Conservation (phyloP, 2,797 vertebrate genomes). For the Pseudochirops corinnae region DNA sequence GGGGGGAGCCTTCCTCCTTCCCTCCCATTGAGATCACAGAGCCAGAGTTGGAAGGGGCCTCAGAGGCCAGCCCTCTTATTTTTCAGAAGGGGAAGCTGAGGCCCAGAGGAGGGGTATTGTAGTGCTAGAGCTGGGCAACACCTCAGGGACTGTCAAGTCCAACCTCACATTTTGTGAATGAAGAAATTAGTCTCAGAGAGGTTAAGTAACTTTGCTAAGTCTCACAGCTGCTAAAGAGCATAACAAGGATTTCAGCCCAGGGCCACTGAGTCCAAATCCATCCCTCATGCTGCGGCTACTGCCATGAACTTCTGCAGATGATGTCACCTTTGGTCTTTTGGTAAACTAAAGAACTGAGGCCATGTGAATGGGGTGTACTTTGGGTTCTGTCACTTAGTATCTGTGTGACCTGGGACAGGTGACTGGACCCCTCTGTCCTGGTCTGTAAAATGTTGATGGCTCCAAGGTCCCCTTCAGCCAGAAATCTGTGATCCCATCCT, state of each 20-base stretch:
- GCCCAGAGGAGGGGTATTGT: neutral
- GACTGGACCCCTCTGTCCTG: neutral
- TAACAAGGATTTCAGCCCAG: neutral
- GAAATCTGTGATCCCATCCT: neutral
- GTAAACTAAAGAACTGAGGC: neutral
- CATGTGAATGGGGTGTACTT: neutral
- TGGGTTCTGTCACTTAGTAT: neutral
- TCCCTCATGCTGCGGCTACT: neutral
- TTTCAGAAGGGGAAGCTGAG: neutral
- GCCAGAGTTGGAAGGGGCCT: neutral
- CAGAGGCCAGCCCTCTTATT: neutral
- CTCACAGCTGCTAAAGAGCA: neutral
- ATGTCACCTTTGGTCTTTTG: neutral
- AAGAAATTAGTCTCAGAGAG: neutral
- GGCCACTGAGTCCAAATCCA: neutral
- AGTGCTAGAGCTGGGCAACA: neutral
- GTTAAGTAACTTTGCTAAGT: neutral
- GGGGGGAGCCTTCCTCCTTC: neutral
- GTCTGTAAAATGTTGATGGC: neutral
- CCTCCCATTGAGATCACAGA: neutral
- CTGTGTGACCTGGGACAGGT: neutral
- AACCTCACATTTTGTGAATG: neutral
- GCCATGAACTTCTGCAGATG: neutral
- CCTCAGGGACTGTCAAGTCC: neutral
- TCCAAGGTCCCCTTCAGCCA: neutral